Conservation (phyloP, 1,140 invertebrate species). For the Aradophagus sp. region DNA sequence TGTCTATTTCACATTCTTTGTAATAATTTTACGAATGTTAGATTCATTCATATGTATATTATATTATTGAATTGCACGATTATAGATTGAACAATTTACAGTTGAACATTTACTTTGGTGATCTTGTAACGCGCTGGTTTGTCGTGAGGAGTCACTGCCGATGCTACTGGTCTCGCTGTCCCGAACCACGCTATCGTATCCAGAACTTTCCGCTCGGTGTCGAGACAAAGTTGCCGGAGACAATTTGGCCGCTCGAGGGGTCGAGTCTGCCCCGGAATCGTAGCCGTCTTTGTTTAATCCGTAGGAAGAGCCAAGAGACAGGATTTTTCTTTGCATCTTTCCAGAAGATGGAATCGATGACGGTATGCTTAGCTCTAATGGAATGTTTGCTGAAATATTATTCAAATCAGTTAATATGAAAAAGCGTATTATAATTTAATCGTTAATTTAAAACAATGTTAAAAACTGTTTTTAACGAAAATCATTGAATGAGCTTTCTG, state of each 20-base stretch:
- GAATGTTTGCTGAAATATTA: conserved; percentile 50
- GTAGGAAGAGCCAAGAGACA: conserved; percentile 77
- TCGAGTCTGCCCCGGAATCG: conserved; percentile 86
- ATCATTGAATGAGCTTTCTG: no score
- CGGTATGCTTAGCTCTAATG: conserved; percentile 74
- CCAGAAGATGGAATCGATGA: conserved; percentile 75
- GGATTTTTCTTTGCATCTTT: conserved; percentile 75
- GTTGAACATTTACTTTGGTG: conserved; percentile 73
- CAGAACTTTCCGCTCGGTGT: conserved; percentile 84
- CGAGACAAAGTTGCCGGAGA: conserved; percentile 83
- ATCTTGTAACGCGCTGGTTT: conserved; percentile 79
- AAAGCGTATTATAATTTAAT: no score
- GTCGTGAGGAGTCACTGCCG: conserved; percentile 83
- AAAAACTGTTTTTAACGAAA: no score
- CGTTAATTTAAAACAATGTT: no score
- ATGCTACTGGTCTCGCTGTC: conserved; percentile 90
- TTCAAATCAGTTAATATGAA: no score
- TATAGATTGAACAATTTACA: no score
- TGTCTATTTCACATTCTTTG: no score
- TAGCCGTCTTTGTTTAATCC: conserved; percentile 81
- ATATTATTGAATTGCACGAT: no score
- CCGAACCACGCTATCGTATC: conserved; percentile 90
- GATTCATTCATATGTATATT: no score
- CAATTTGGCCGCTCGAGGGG: conserved; percentile 85
- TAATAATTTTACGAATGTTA: no score